These are phyloP conservation scores for Lampris megalopsis DNA, from an alignment of 2,113 vertebrate species.

Conservation along the genomic window DNA sequence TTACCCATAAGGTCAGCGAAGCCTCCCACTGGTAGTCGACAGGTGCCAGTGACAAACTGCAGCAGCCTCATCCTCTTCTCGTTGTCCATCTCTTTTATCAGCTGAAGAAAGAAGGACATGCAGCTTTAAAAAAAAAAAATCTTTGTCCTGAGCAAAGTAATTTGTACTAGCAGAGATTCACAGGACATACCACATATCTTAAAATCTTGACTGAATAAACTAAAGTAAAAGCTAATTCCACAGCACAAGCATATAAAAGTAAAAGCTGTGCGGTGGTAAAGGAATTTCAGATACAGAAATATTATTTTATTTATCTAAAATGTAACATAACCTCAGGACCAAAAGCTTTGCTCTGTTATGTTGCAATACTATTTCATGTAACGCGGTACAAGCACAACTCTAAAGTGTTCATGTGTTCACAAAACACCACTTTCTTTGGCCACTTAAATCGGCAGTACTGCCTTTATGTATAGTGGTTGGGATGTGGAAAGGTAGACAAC, in stretches of 20 bases:
- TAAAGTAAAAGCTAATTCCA: neutral
- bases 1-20: constrained; percentile 98
- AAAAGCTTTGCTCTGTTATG: too few species aligned
- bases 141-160: neutral
- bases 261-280: neutral
- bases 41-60: constrained; percentile 98
- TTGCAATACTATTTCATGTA: too few species aligned
- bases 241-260: neutral
- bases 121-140: neutral
- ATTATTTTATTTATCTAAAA: neutral
- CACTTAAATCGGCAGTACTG: too few species aligned
- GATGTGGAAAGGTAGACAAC: too few species aligned
- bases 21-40: constrained; percentile 96
- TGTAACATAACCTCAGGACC: neutral
- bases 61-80: constrained; percentile 98
- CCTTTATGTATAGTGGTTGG: too few species aligned
- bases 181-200: neutral
- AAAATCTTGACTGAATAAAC: neutral
- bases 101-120: constrained; percentile 74
- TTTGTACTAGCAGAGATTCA: neutral
- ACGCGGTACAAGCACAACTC: too few species aligned
- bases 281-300: too few species aligned
- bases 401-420: too few species aligned
- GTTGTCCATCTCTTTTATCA: constrained; percentile 98
- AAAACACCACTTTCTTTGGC: too few species aligned